Base-by-base conservation (phyloP, 2,888 invertebrate genomes). In the Chrysotoxum bicinctum region DNA sequence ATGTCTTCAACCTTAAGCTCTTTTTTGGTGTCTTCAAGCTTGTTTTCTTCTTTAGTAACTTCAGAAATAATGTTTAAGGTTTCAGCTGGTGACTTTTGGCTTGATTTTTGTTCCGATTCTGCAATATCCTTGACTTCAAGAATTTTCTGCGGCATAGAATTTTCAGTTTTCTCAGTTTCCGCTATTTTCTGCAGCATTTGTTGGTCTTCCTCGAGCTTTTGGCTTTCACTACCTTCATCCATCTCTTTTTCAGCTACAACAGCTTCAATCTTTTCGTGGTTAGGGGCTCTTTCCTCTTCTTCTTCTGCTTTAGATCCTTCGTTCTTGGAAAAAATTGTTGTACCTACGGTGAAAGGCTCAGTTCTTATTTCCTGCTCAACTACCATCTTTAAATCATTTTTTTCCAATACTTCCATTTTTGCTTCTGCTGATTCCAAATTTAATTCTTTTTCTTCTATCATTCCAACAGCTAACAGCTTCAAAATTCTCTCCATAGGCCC, bases 401-500 rank as follows among this genome's bases (percentile, higher is more conserved):
- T 14, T 9, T 62, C 43, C 10, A 48, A 21, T 16, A 40, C 6
- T 37, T 37, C 6, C 1, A 12, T 19, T 54, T 4, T 0, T 52
- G n/a, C 37, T 73, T 45, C 37, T 3, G 58, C n/a, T 23, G 37
- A 23, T 10, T 70, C 32, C 14, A 21, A 19, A 14, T 7, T 7
- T 14, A n/a, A 7, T 32, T 19, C 43, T 32, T 69, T 37, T 40
- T 54, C 21, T 23, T 21, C 5, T 45, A 62, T 52, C 30, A 56
- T 3, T 10, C 30, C 48, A 32, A 45, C 19, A 10, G 30, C 43
- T 14, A 77, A 58, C 9, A 85, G 40, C 14, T 32, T 69, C 9
- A 62, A 16, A 14, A 75, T 68, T 8, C 54, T 64, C 16, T 82
- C 77, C 43, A 74, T 35, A 6, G 73, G 76, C 5, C 54, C 69